Percentiles rank a stretch among this genome's conserved stretches.
phyloP scores from a whole-genome alignment of 1,140 invertebrate genomes.

The Limonius californicus region DNA sequence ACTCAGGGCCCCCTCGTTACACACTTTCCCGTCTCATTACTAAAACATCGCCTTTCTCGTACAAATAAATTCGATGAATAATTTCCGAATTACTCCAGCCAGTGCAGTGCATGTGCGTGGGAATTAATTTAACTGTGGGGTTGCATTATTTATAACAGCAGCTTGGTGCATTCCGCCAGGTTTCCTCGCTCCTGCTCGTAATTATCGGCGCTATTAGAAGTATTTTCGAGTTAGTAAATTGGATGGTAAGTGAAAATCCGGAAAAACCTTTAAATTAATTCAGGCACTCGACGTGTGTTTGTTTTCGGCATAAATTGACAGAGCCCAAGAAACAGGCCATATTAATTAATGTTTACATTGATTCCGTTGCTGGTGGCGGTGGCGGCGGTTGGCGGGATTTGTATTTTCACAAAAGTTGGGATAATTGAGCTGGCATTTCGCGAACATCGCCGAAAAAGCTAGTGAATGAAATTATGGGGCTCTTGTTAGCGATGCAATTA shows the following conservation, averaged over 20 bases:
- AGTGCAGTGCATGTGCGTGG: not conserved
- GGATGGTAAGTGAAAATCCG: too few relatives aligned
- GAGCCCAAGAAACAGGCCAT: not conserved
- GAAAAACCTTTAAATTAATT: too few relatives aligned
- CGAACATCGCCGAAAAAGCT: too few relatives aligned
- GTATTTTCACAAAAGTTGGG: too few relatives aligned
- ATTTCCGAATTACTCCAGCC: conserved; percentile 17
- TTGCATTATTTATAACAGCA: conserved; percentile 7
- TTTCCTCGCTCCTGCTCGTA: too few relatives aligned
- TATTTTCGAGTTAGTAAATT: too few relatives aligned
- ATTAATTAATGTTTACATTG: not conserved
- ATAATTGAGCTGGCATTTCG: too few relatives aligned
- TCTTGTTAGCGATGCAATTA: too few relatives aligned
- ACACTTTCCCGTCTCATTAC: conserved; percentile 20
- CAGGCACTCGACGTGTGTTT: not conserved
- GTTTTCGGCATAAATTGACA: not conserved
- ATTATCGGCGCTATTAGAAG: too few relatives aligned
- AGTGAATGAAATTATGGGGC: too few relatives aligned
- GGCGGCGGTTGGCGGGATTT: too few relatives aligned
- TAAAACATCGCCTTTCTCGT: conserved; percentile 19
- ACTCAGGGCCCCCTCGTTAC: not conserved
- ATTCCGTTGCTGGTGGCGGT: too few relatives aligned
- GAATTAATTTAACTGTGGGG: not conserved
- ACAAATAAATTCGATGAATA: conserved; percentile 25
- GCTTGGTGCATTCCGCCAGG: not conserved